These are phyloP conservation scores for Sphyrna mokarran DNA, from an alignment of 2,113 vertebrate genomes.

Conservation along the genomic window DNA sequence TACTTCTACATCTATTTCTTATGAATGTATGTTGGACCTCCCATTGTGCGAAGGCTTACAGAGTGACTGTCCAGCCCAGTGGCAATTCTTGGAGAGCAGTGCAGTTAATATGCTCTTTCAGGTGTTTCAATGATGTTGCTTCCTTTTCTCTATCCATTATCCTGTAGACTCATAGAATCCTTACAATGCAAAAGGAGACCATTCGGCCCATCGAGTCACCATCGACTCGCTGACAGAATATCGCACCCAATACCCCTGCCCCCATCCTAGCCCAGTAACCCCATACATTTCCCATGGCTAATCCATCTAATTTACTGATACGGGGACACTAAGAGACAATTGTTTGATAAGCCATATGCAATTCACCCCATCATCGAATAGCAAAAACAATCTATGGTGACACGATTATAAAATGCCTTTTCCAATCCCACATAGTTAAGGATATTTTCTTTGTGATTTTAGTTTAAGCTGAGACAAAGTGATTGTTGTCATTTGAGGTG, in stretches of 20 bases:
- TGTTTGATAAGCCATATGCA: background rate
- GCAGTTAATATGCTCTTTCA: background rate
- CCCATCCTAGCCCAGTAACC: no score
- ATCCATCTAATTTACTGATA: no score
- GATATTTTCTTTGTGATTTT: background rate
- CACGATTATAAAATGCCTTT: background rate
- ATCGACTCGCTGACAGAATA: no score
- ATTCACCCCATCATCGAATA: background rate
- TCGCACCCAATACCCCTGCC: no score
- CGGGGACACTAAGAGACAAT: no score
- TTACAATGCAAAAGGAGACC: no score
- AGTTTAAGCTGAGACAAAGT: background rate
- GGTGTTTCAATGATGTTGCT: background rate
- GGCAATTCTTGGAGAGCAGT: background rate
- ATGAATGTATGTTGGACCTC: background rate
- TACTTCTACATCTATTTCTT: no score
- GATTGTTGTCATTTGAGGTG: background rate
- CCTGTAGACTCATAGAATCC: background rate
- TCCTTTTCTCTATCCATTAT: background rate
- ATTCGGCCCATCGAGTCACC: no score
- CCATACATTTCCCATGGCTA: no score
- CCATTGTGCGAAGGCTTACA: background rate
- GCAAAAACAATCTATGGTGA: background rate
- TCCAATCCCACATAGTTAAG: background rate
- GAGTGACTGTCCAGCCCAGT: background rate